Evolutionary conservation across 2,888 invertebrate genomes (phyloP).

Genomic region (Stramonita haemastoma): DNA sequence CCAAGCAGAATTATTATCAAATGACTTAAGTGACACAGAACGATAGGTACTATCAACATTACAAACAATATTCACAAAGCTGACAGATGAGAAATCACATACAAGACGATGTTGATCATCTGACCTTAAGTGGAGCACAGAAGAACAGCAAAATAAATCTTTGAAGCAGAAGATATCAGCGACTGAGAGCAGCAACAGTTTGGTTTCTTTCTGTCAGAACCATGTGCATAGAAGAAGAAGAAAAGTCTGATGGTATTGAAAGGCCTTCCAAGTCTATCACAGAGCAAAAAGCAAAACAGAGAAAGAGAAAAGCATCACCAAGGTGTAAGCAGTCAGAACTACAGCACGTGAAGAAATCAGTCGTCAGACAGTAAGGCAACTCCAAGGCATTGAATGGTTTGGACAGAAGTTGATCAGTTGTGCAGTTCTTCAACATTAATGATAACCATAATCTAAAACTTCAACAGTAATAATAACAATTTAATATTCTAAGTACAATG

Average conservation of each 20-base stretch:
- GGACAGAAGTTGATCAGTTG: background rate
- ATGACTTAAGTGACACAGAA: no score
- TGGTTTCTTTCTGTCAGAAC: no score
- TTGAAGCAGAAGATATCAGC: background rate
- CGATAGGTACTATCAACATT: background rate
- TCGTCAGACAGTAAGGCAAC: background rate
- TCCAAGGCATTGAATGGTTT: slow-evolving; percentile 17
- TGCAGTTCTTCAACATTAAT: background rate
- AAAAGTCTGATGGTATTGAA: no score
- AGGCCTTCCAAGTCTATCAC: no score
- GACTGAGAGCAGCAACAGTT: background rate
- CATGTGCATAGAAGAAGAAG: no score
- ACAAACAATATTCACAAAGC: background rate
- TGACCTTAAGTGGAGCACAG: no score
- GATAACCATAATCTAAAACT: background rate
- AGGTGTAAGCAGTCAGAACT: no score
- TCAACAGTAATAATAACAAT: background rate
- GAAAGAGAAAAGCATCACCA: background rate
- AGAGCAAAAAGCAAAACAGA: background rate
- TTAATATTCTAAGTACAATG: background rate
- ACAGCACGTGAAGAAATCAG: background rate
- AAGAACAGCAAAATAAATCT: no score
- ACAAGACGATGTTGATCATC: background rate
- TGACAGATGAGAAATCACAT: background rate
- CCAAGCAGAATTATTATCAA: no score